A percentile compares a stretch with the other conserved stretches of the same genome.
Evolutionary conservation across 2,113 vertebrate species (phyloP).

Genomic region (Sander vitreus): DNA sequence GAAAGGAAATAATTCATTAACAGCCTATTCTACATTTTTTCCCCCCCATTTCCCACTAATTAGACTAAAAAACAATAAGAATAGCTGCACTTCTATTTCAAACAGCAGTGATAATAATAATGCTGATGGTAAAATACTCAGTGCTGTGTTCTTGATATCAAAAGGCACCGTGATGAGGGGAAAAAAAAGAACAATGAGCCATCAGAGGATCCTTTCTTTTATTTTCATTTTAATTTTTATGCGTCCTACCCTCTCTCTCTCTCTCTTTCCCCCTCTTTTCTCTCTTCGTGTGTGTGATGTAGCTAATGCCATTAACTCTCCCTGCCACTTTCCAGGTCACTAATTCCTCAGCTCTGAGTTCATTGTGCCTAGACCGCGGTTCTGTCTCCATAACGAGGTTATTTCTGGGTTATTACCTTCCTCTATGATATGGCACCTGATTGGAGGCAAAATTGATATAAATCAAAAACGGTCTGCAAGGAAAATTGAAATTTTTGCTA

Average conservation of each 20-base stretch:
- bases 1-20: conserved; percentile 82
- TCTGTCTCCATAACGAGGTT: conserved; percentile 99
- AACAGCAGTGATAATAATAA: conserved; percentile 67
- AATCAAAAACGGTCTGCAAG: conserved; percentile 94
- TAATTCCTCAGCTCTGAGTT: conserved; percentile 99
- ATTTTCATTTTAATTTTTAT: conserved; percentile 68
- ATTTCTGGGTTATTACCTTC: conserved; percentile 99
- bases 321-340: conserved; percentile 98
- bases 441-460: conserved; percentile 96
- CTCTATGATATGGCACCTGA: conserved; percentile 96
- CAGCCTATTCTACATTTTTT: conserved; percentile 66
- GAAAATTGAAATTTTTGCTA: conserved; percentile 86
- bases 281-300: conserved; percentile 85
- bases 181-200: conserved; percentile 70
- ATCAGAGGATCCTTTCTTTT: conserved; percentile 63
- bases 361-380: conserved; percentile 97
- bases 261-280: conserved; percentile 35
- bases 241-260: conserved; percentile 38
- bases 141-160: conserved; percentile 53
- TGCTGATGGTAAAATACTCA: conserved; percentile 66
- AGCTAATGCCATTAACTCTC: conserved; percentile 92
- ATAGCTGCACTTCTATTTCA: conserved; percentile 71
- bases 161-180: conserved; percentile 59
- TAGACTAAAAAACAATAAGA: conserved; percentile 80
- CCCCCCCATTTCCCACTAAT: conserved; percentile 73